Evolutionary conservation across 2,797 vertebrate species (phyloP), one percentile per base, ranked within the genome.

Genomic region (Onychomys torridus): DNA sequence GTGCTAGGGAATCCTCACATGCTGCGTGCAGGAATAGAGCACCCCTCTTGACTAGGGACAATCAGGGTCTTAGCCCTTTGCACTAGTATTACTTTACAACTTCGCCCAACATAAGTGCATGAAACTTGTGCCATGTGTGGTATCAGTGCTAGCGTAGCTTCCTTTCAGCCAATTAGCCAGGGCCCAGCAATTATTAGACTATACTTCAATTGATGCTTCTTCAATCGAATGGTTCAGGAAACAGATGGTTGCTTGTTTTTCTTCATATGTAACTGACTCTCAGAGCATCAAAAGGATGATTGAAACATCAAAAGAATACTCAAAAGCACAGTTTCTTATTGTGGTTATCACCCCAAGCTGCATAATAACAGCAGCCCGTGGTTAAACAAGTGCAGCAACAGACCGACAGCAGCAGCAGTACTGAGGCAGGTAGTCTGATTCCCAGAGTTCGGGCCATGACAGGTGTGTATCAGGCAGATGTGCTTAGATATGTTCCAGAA

Each of bases 241-340:
- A 79, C 75, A 87, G 78, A 76, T 25, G 16, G 37, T 79, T 40
- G 34, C 55, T 71, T 91, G 83, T 86, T 91, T 90, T 95, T 83
- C 90, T 81, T 78, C 8, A 16, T 37, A 65, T 55, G 8, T 79
- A 95, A 90, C 25, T 59, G 86, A 69, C 73, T 84, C 46, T 95
- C 49, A 55, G 37, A 93, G n/a, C 25, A 89, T 89, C 49, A 49
- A 78, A 93, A 91, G 52, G 29, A 63, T 89, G 49, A 73, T 95
- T 96, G 65, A 82, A 95, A 89, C 67, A 89, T 52, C 77, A 89
- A 94, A 95, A 79, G 76, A 79, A 87, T 78, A 85, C 67, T 73
- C 52, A 67, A 88, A 96, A 93, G 57, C 1, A 65, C 57, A 92
- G 5, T 79, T 96, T 91, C 75, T 94, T 76, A 93, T 65, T 67